Base-by-base conservation (phyloP, 2,888 invertebrate genomes). In the Oxystoma pomonae region DNA sequence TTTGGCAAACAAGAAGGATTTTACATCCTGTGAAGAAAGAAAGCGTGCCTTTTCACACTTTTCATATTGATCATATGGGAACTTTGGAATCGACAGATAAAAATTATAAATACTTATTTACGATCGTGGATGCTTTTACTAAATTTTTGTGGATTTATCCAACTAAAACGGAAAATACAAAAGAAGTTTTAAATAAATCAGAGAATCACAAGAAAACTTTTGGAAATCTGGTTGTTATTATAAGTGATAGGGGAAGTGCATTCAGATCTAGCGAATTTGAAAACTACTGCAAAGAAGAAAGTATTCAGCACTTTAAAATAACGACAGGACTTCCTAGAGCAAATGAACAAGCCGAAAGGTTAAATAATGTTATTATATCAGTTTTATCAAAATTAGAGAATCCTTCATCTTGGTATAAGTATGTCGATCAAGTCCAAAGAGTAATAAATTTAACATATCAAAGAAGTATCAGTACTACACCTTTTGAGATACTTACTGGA, bases 191-290 rank as follows among this genome's bases (percentile, higher is more conserved):
- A 2, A 53, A 51, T 16, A 63, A 64, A 20, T 58, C 73, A 3
- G 52, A 58, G 21, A 64, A 35, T 12, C 72, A 72, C 51, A 50
- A 68, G 50, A 57, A 60, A 12, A 57, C 59, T 18, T 71, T 73
- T 59, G 71, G 71, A 16, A 71, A 70, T 57, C 75, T 16, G 72
- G 60, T 52, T 9, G 12, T 65, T 49, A 71, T 73, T 2, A 20
- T 59, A 69, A 73, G 3, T 3, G 74, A 79, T 60, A 66, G 70
- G 59, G 77, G 78, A 2, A 69, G 78, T 1, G 78, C 80, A 1
- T 80, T 76, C 61, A 77, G 77, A 0, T 74, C 77, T 0, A 59
- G 71, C 7, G 73, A 71, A 1, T 79, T 79, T 50, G 16, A 68
- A 59, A 64, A 73, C 0, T 80, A 78, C 64, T n/a, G n/a, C n/a